Conservation (phyloP, 2,113 vertebrate species). For the Channa maculata region DNA sequence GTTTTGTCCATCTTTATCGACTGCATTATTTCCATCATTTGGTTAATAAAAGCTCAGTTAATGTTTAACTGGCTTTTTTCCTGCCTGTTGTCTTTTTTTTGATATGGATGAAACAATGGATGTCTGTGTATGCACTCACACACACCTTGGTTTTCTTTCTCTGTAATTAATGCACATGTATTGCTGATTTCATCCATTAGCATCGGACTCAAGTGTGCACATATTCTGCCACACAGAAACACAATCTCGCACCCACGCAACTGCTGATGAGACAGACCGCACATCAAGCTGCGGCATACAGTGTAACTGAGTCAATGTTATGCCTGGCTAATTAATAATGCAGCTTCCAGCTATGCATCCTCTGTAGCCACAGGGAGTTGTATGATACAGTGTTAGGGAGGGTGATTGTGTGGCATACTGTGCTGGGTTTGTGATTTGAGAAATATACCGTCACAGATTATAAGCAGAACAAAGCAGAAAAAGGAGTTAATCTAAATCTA, state of each 20-base stretch:
- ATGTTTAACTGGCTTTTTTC: conserved; percentile 28
- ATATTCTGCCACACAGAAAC: conserved; percentile 44
- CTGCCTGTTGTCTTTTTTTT: conserved; percentile 5
- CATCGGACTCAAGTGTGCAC: conserved; percentile 25
- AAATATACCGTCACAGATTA: conserved; percentile 1
- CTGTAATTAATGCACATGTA: conserved; percentile 44
- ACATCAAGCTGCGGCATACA: conserved; percentile 40
- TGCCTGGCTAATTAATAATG: conserved; percentile 64
- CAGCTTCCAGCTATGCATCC: conserved; percentile 55
- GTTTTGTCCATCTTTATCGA: conserved; percentile 13
- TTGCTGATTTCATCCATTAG: conserved; percentile 35
- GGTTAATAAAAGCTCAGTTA: conserved; percentile 26
- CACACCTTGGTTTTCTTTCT: conserved; percentile 16
- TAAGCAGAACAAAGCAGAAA: not conserved
- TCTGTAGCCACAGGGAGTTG: conserved; percentile 36
- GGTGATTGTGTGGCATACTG: conserved; percentile 6
- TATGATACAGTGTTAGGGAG: conserved; percentile 18
- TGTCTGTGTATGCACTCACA: conserved; percentile 8
- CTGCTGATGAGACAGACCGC: conserved; percentile 49
- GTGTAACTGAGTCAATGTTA: conserved; percentile 43
- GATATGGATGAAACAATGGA: conserved; percentile 34
- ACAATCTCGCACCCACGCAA: conserved; percentile 36
- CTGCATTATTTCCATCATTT: conserved; percentile 5
- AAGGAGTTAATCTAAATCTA: not conserved
- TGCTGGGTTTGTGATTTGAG: conserved; percentile 13